phyloP scores from a whole-genome alignment of 2,113 vertebrate genomes.

The Oryzias woworae region DNA sequence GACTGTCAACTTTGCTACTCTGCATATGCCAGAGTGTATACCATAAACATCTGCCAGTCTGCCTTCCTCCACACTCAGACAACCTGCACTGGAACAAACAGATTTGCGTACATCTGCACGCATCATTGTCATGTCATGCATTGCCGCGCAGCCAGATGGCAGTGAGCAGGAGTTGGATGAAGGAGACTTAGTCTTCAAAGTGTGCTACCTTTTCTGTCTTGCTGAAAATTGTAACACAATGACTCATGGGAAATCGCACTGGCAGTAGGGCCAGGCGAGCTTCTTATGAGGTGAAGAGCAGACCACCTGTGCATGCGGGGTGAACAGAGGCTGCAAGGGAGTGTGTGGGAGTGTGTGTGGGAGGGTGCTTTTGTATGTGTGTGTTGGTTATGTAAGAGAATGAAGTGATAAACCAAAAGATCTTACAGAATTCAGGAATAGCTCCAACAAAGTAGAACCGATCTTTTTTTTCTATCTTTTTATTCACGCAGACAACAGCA shows the following conservation, averaged over 20 bases:
- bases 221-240: slow-evolving; percentile 31
- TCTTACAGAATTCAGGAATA: slow-evolving; percentile 37
- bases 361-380: slow-evolving; percentile 11
- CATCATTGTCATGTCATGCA: slow-evolving; percentile 56
- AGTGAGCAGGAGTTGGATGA: slow-evolving; percentile 22
- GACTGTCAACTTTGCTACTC: slow-evolving; percentile 33
- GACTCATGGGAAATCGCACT: slow-evolving; percentile 51
- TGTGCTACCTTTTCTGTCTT: slow-evolving; percentile 39
- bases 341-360: slow-evolving; percentile 12
- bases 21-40: slow-evolving; percentile 60
- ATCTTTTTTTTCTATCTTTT: slow-evolving; percentile 24
- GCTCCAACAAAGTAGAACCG: slow-evolving; percentile 31
- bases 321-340: slow-evolving; percentile 16
- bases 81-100: slow-evolving; percentile 59
- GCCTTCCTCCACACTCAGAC: slow-evolving; percentile 49
- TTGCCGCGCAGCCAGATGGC: slow-evolving; percentile 64
- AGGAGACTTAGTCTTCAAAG: slow-evolving; percentile 50
- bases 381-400: slow-evolving; percentile 47
- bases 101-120: slow-evolving; percentile 66
- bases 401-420: slow-evolving; percentile 56
- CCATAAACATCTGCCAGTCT: slow-evolving; percentile 64
- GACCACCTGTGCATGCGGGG: slow-evolving; percentile 54
- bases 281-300: slow-evolving; percentile 45
- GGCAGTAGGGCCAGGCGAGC: slow-evolving; percentile 33
- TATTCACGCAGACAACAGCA: slow-evolving; percentile 25